These are phyloP conservation scores for Venustoraphidia nigricollis DNA, from an alignment of 2,888 invertebrate genomes.

Conservation along the genomic window DNA sequence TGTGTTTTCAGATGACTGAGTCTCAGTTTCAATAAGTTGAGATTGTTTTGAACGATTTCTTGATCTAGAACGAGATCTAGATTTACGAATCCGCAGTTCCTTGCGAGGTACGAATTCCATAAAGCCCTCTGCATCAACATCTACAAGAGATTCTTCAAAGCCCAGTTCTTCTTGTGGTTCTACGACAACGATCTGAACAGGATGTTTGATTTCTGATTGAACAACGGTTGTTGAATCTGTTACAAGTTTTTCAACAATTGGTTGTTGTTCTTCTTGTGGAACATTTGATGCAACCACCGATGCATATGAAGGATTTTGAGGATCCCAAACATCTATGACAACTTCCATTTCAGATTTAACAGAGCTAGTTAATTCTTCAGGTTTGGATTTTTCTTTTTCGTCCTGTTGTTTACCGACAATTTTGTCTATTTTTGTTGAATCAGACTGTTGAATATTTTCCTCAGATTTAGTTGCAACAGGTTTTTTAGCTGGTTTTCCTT, in stretches of 20 bases:
- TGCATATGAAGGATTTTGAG: background rate
- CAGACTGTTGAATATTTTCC: slow-evolving; percentile 1
- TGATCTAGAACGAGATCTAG: slow-evolving; percentile 22
- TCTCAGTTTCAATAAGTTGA: background rate
- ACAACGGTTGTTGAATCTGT: too few relatives aligned
- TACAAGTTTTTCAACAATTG: background rate
- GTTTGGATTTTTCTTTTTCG: slow-evolving; percentile 5
- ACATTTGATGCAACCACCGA: background rate
- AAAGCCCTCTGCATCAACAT: slow-evolving; percentile 30
- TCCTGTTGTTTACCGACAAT: slow-evolving; percentile 4
- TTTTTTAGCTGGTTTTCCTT: slow-evolving; percentile 3
- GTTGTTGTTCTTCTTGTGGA: slow-evolving; percentile 2
- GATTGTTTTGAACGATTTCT: background rate
- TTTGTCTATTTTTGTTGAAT: background rate
- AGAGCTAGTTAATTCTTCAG: background rate
- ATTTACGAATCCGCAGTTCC: slow-evolving; percentile 23
- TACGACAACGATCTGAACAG: background rate
- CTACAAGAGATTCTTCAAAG: slow-evolving; percentile 16
- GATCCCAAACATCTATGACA: background rate
- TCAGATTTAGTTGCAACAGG: slow-evolving; percentile 8
- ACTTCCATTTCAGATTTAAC: slow-evolving; percentile 1
- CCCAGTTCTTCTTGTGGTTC: background rate
- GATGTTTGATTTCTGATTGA: background rate
- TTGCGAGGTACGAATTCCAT: slow-evolving; percentile 31
- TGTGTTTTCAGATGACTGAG: background rate